phyloP scores from a whole-genome alignment of 2,113 vertebrate species.

The Mungos mungo region DNA sequence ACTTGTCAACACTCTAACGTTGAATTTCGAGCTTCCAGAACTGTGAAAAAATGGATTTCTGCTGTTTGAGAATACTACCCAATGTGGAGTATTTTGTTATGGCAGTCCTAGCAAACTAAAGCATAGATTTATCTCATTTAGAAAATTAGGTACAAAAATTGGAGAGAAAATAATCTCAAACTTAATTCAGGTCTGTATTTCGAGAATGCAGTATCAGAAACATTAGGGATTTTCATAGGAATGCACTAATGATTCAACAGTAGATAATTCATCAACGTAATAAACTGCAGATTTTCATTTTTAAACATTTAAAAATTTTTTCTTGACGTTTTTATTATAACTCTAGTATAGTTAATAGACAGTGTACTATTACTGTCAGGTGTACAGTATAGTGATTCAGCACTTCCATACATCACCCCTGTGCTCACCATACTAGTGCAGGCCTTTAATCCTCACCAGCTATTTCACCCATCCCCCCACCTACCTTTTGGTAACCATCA shows the following conservation, averaged over 20 bases:
- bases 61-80: not conserved
- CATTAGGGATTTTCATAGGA: not conserved
- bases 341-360: not conserved
- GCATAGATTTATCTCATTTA: not conserved
- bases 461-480: not conserved
- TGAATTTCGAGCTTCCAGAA: not conserved
- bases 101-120: not conserved
- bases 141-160: not conserved
- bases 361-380: not conserved
- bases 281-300: not conserved
- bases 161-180: not conserved
- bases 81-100: not conserved
- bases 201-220: not conserved
- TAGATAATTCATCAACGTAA: not conserved
- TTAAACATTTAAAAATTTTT: not conserved
- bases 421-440: not conserved
- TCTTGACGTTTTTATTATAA: not conserved
- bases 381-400: not conserved
- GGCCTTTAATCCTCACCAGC: not conserved
- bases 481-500: not conserved
- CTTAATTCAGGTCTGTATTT: not conserved
- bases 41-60: not conserved
- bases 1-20: not conserved
- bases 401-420: not conserved
- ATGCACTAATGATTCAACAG: not conserved